These are phyloP conservation scores for Chloroclystis v-ata DNA, from an alignment of 2,888 invertebrate genomes.

Conservation along the genomic window DNA sequence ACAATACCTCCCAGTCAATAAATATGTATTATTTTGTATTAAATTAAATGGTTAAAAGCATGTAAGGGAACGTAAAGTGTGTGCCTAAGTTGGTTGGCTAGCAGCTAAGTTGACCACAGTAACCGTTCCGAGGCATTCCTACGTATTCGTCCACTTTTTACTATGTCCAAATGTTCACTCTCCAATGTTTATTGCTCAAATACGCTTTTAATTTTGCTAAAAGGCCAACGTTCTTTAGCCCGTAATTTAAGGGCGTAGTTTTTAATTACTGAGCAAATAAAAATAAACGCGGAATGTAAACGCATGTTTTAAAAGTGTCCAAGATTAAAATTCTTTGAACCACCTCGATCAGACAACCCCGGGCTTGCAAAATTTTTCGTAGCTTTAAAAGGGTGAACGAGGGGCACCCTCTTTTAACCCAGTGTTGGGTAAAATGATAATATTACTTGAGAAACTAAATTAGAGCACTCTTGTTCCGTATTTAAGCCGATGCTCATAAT, in stretches of 20 bases:
- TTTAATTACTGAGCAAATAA: constrained; percentile 21
- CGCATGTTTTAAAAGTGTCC: constrained; percentile 10
- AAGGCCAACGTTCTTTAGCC: constrained; percentile 23
- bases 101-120: constrained; percentile 11
- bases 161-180: constrained; percentile 27
- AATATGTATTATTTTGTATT: no score
- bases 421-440: constrained; percentile 28
- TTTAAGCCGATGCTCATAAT: constrained; percentile 58
- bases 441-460: constrained; percentile 43
- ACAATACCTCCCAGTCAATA: no score
- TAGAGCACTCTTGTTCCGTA: constrained; percentile 45
- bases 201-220: constrained; percentile 28
- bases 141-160: constrained; percentile 29
- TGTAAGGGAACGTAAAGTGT: no score
- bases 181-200: constrained; percentile 29
- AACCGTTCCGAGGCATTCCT: constrained; percentile 51
- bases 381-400: constrained; percentile 14
- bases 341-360: background rate
- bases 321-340: constrained; percentile 16
- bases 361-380: background rate
- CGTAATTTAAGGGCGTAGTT: constrained; percentile 22
- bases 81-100: background rate
- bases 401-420: constrained; percentile 17
- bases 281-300: constrained; percentile 15
- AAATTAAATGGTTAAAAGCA: no score